Percentiles rank a stretch among this genome's conserved stretches.
These are phyloP conservation scores for Anthonomus grandis DNA, from an alignment of 1,140 invertebrate genomes.

Conservation along the genomic window DNA sequence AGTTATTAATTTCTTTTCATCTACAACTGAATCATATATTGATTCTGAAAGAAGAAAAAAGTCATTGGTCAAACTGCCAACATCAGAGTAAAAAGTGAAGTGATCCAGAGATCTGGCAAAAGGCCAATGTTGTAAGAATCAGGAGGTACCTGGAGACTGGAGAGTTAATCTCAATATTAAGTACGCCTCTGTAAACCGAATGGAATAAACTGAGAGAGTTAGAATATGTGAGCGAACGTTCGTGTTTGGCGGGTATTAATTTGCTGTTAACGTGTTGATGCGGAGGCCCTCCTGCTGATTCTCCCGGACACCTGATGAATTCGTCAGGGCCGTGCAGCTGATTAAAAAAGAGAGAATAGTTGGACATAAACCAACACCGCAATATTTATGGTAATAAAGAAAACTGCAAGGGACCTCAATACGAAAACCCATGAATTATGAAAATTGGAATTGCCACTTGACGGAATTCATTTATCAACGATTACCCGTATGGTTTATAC, in stretches of 20 bases:
- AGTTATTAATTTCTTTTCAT: no score
- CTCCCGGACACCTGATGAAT: conserved; percentile 30
- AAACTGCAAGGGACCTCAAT: conserved; percentile 24
- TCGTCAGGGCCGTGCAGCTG: conserved; percentile 22
- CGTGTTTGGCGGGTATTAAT: conserved; percentile 31
- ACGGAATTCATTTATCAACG: conserved; percentile 15
- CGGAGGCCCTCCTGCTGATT: conserved; percentile 24
- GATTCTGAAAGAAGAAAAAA: no score
- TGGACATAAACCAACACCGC: conserved; percentile 26
- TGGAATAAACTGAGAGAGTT: no score
- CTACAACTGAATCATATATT: no score
- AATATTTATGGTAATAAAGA: conserved; percentile 30
- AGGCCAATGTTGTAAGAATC: no score
- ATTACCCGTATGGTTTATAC: not conserved
- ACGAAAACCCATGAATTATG: conserved; percentile 22
- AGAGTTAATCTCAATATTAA: no score
- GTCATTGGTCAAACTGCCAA: no score
- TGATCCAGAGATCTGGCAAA: no score
- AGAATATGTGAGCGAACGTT: conserved; percentile 27
- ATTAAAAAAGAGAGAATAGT: conserved; percentile 26
- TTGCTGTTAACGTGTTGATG: conserved; percentile 29
- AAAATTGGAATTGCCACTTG: conserved; percentile 24
- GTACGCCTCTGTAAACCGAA: not conserved
- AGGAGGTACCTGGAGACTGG: no score
- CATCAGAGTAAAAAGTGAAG: no score